Conservation (phyloP, 2,113 vertebrate species). For the Bettongia penicillata region DNA sequence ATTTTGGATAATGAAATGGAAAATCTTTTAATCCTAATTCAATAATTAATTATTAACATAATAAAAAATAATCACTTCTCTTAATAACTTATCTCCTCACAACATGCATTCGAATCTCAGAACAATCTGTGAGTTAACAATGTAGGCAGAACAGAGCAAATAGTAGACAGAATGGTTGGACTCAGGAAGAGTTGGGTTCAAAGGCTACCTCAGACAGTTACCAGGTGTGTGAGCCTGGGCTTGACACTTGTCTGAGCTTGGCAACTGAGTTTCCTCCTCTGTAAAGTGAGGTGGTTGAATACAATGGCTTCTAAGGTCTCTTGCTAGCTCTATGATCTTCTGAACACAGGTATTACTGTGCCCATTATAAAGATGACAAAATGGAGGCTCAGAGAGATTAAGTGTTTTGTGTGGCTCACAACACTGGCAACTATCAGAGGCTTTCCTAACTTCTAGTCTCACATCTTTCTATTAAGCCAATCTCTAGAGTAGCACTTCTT, state of each 20-base stretch:
- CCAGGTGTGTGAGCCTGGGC: no score
- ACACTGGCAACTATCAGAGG: neutral
- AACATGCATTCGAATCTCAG: neutral
- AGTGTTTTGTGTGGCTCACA: neutral
- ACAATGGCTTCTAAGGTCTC: neutral
- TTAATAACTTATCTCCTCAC: neutral
- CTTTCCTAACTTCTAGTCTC: neutral
- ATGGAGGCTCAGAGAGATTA: neutral
- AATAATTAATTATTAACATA: no score
- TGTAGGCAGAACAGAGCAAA: neutral
- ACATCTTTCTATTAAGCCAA: neutral
- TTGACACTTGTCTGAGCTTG: neutral
- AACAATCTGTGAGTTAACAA: neutral
- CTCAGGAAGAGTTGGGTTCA: neutral
- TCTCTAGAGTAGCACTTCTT: neutral
- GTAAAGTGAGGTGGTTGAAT: neutral
- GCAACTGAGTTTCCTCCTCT: neutral
- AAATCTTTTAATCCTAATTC: no score
- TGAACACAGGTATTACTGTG: neutral
- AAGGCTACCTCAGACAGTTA: no score
- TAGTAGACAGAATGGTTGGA: neutral
- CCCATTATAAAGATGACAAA: neutral
- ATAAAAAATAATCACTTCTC: no score
- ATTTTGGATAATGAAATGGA: no score
- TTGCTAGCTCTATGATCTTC: neutral